Evolutionary conservation across 2,113 vertebrate species (phyloP), one percentile per base, ranked within the genome.

Genomic region (Gulo gulo): DNA sequence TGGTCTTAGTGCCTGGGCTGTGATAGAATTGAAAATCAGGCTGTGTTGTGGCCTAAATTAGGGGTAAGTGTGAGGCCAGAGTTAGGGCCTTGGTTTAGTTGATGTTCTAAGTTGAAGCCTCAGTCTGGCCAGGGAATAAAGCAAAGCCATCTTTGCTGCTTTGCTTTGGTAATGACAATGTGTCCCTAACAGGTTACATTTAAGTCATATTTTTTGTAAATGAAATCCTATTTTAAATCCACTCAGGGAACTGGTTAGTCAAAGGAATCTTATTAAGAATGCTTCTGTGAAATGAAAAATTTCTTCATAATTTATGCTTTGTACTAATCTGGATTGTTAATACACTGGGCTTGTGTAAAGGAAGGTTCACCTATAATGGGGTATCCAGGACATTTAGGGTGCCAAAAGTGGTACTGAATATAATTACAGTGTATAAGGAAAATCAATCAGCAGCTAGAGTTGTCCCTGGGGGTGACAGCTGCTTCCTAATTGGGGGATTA

Each of bases 401-500:
- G 82, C 21, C 86, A 83, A 84, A 90, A 76, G 63, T 95, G 93
- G 45, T 42, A 52, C 8, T 73, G 79, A 94, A 88, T 88, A 88
- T 95, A 73, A 96, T 88, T 95, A 95, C 26, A 91, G 42, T 47
- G 15, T 47, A 71, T 92, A 83, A 97, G 45, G 85, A 96, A 97
- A 98, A 97, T 96, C 93, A 97, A 31, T 98, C 78, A 95, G 81
- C 31, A 95, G 39, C 81, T 97, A 88, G 85, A 71, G 55, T 88
- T 96, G 59, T 96, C 88, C 87, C 91, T 89, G 65, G 79, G 61
- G 82, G 29, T 79, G 91, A 98, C 55, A 93, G 55, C 65, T 96
- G 91, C 47, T 82, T 95, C 79, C 34, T 97, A 97, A 96, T 93
- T 97, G 95, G 95, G 55, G 89, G 69, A 98, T 96, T 96, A 97